Evolutionary conservation across 2,113 vertebrate genomes (phyloP).

Genomic region (Benitochromis conjunctus): DNA sequence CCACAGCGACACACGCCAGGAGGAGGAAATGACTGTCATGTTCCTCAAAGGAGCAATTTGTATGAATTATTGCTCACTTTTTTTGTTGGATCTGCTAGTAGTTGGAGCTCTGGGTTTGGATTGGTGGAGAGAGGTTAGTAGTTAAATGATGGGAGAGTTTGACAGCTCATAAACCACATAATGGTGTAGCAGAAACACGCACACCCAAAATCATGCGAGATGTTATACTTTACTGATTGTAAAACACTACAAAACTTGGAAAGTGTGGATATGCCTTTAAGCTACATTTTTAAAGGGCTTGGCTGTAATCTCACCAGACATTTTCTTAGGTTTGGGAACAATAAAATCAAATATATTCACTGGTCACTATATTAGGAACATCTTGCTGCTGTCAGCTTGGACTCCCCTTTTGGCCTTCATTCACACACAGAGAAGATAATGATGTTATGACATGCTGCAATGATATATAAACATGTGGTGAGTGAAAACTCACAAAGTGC

Average conservation of each 20-base stretch:
- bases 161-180: not conserved
- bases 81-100: constrained; percentile 8
- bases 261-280: not conserved
- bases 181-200: not conserved
- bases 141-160: not conserved
- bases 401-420: not conserved
- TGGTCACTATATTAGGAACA: not conserved
- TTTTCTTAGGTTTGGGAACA: not conserved
- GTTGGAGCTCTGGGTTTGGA: not conserved
- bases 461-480: not conserved
- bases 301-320: not conserved
- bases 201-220: not conserved
- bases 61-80: constrained; percentile 46
- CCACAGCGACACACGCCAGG: constrained; percentile 21
- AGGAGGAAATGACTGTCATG: constrained; percentile 27
- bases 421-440: not conserved
- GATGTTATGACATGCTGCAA: not conserved
- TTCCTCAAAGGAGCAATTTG: constrained; percentile 35
- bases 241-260: not conserved
- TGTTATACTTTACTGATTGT: constrained; percentile 1
- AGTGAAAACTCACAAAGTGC: not conserved
- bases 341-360: not conserved
- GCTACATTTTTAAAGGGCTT: not conserved
- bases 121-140: not conserved
- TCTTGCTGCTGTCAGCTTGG: not conserved